Conservation (phyloP, 2,888 invertebrate species). For the Polia nebulosa region DNA sequence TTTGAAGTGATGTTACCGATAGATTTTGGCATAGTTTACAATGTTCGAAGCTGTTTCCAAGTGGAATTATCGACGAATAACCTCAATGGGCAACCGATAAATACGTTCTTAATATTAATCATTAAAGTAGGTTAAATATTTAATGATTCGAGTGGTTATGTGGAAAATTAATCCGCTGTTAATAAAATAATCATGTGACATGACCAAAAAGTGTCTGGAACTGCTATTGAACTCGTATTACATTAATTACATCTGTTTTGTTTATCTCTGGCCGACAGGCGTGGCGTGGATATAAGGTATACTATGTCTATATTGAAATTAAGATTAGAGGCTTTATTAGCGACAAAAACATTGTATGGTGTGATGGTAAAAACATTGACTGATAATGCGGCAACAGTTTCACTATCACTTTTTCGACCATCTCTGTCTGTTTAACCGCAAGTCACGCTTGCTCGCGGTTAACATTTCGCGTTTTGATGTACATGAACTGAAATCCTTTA, state of each 20-base stretch:
- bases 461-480: neutral
- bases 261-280: constrained; percentile 37
- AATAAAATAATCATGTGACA: constrained; percentile 27
- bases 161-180: constrained; percentile 16
- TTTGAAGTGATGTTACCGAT: constrained; percentile 14
- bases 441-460: constrained; percentile 9
- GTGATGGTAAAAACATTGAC: constrained; percentile 21
- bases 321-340: constrained; percentile 24
- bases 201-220: constrained; percentile 50
- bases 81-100: constrained; percentile 6
- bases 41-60: constrained; percentile 29
- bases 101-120: neutral
- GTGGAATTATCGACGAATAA: constrained; percentile 21
- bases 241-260: constrained; percentile 57
- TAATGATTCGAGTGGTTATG: constrained; percentile 6
- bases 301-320: constrained; percentile 22
- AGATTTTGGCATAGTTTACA: neutral
- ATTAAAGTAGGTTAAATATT: constrained; percentile 25
- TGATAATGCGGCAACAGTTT: constrained; percentile 26
- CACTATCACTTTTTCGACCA: constrained; percentile 1
- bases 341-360: constrained; percentile 5
- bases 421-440: neutral
- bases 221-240: constrained; percentile 28
- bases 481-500: neutral
- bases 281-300: constrained; percentile 27